Conservation (phyloP, 2,113 vertebrate species). For the Morone saxatilis region DNA sequence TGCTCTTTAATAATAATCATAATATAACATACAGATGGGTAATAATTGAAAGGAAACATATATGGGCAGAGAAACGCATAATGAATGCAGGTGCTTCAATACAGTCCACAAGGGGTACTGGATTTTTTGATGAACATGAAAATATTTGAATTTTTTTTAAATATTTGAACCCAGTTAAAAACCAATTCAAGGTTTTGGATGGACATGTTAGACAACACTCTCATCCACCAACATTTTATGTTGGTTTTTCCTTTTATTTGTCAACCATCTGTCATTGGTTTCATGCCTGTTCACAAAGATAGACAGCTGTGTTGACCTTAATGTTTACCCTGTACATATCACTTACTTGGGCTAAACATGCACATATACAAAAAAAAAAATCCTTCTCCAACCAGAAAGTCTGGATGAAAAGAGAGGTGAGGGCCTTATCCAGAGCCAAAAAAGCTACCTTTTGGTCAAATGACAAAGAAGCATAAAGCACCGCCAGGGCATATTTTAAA, state of each 20-base stretch:
- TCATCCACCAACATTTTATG: not conserved
- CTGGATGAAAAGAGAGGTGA: no score
- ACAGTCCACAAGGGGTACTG: not conserved
- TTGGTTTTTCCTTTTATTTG: not conserved
- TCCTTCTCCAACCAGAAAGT: no score
- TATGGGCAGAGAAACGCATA: not conserved
- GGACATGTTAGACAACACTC: not conserved
- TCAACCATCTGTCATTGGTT: not conserved
- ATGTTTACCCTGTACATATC: slow-evolving; percentile 16
- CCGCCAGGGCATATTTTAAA: no score
- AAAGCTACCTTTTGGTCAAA: no score
- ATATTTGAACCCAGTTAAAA: not conserved
- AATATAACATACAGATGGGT: not conserved
- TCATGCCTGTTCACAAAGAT: slow-evolving; percentile 34
- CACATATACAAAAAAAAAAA: no score
- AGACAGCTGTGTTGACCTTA: slow-evolving; percentile 29
- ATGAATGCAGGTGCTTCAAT: not conserved
- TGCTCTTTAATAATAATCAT: not conserved
- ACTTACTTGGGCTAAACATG: not conserved
- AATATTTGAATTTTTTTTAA: not conserved
- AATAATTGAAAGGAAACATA: not conserved
- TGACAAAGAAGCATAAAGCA: no score
- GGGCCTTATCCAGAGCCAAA: no score
- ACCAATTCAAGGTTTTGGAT: not conserved
- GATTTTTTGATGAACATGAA: not conserved